Evolutionary conservation across 2,888 invertebrate genomes (phyloP), one percentile per base, ranked within the genome.

Genomic region (Argyra leucocephala): DNA sequence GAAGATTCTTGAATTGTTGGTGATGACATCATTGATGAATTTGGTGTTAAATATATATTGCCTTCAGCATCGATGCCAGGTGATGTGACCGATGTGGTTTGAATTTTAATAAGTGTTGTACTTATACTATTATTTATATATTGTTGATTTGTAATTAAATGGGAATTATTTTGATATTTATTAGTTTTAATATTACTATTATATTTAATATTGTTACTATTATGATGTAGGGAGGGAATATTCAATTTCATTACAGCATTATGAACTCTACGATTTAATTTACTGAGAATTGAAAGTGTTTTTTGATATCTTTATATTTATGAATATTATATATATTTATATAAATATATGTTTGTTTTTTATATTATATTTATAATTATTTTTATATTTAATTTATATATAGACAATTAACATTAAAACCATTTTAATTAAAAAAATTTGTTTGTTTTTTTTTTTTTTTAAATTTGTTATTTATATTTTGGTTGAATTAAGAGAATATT

Each of bases 211-310:
- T 65, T 69, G 63, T 66, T 65, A 65, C 57, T 67, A 65, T 62
- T 65, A 65, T 57, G 71, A 60, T 74, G 73, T 57, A 73, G 70
- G 69, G 73, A 68, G 21, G 78, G 76, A 70, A 78, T 79, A 73
- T 75, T 76, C 69, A 79, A 72, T 74, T 77, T 78, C 75, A 80
- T 78, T 66, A 73, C 76, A 60, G 62, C 26, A 69, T 75, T 77
- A 67, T 76, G 71, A 67, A 77, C 75, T 75, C 75, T 79, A 69
- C 78, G 77, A 78, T 79, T 78, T 70, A 79, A 76, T 75, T 78
- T 79, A 78, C 76, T 80, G 71, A 77, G 75, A 74, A 79, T 77
- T 76, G 78, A 78, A 75, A 76, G 75, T 74, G 21, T 75, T 74
- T 48, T 48, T 12, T 48, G 37, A 37, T 48, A 48, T 48, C 15